Evolutionary conservation across 1,140 invertebrate species (phyloP).

Genomic region (Ladona fulva): DNA sequence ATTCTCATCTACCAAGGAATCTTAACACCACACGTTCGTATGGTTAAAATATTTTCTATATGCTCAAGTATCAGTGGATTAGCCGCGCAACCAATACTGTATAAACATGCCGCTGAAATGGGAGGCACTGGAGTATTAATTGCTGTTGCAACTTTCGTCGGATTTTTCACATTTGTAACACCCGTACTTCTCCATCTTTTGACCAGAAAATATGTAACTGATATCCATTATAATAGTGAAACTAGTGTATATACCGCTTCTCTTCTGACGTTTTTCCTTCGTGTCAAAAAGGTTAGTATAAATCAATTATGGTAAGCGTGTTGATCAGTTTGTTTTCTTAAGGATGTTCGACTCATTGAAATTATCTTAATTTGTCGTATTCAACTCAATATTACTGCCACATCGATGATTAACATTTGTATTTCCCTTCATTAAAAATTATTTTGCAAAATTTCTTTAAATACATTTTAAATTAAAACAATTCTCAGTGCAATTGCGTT

Average conservation of each 20-base stretch:
- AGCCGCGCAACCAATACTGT: slow-evolving; percentile 59
- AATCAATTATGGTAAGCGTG: too few relatives aligned
- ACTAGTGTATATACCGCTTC: slow-evolving; percentile 58
- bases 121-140: slow-evolving; percentile 45
- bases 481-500: too few relatives aligned
- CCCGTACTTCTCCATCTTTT: slow-evolving; percentile 73
- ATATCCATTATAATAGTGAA: slow-evolving; percentile 57
- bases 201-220: slow-evolving; percentile 76
- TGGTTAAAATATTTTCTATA: slow-evolving; percentile 72
- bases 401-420: too few relatives aligned
- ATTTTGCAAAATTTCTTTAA: too few relatives aligned
- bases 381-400: too few relatives aligned
- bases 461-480: too few relatives aligned
- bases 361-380: too few relatives aligned
- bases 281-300: slow-evolving; percentile 46
- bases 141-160: slow-evolving; percentile 52
- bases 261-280: slow-evolving; percentile 55
- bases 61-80: slow-evolving; percentile 60
- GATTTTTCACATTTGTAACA: slow-evolving; percentile 71
- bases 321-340: too few relatives aligned
- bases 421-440: too few relatives aligned
- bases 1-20: slow-evolving; percentile 50
- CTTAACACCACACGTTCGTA: slow-evolving; percentile 53
- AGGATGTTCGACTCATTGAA: too few relatives aligned
- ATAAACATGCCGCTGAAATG: slow-evolving; percentile 46